Conservation (phyloP, 23 tunicate genomes). For the Styela plicata region DNA sequence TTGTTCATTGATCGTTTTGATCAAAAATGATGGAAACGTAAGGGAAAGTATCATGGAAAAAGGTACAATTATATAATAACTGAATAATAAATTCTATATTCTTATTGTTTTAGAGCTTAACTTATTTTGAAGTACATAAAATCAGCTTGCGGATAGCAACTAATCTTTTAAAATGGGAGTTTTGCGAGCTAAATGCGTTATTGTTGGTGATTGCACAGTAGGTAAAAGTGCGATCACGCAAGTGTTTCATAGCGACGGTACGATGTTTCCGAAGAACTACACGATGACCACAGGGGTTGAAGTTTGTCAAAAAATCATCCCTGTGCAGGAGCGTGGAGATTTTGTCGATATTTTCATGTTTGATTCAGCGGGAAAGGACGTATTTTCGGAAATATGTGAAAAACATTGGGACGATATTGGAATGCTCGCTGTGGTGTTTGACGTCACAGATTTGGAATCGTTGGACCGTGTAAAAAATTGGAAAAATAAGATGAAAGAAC, state of each 20-base stretch:
- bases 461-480: slow-evolving; percentile 63
- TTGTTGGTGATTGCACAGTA: slow-evolving; percentile 78
- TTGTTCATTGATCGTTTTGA: too few species aligned
- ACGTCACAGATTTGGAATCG: slow-evolving; percentile 55
- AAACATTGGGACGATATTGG: slow-evolving; percentile 59
- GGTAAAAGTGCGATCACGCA: slow-evolving; percentile 87
- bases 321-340: slow-evolving; percentile 20
- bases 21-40: too few species aligned
- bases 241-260: slow-evolving; percentile 71
- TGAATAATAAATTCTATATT: not conserved
- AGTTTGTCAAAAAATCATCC: slow-evolving; percentile 36
- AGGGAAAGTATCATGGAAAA: too few species aligned
- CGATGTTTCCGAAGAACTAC: slow-evolving; percentile 76
- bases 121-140: not conserved
- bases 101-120: not conserved
- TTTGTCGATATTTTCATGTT: slow-evolving; percentile 64
- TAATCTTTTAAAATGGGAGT: slow-evolving; percentile 43
- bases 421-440: slow-evolving; percentile 82
- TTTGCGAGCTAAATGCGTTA: slow-evolving; percentile 63
- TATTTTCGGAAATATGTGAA: slow-evolving; percentile 53
- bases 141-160: not conserved
- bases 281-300: slow-evolving; percentile 64
- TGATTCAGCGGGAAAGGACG: slow-evolving; percentile 67
- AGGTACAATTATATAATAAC: not conserved
- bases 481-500: slow-evolving; percentile 47